Base-by-base conservation (phyloP, 2,797 vertebrate species). In the Siniperca undulata region DNA sequence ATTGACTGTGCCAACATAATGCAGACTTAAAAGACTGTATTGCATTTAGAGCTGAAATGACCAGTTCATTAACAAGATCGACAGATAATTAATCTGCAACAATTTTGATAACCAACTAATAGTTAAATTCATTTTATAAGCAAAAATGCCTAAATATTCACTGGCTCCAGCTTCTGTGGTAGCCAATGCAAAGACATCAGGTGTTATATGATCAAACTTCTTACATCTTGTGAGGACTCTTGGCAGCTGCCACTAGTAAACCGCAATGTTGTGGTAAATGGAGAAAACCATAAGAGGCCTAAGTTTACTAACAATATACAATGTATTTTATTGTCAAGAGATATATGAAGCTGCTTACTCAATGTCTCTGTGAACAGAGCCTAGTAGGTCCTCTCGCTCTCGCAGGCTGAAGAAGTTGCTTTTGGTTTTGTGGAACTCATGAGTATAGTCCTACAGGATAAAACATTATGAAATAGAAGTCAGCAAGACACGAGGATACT, bases 371-470 rank as follows among this genome's bases (percentile, higher is more conserved):
- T 96, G 95, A 85, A 99, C 97, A 0, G 97, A 98, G 88, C 97
- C 98, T 90, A 99, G 86, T 22, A 99, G 96, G 86, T 99, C 98
- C 86, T 99, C 98, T 88, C 98, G 95, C 94, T 99, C 98, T 87
- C 97, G 94, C 91, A 99, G 94, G 76, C 96, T 97, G 90, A 95
- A 64, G 88, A 99, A 99, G 91, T 98, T 99, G 74, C 95, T 96
- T 96, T 98, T 99, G 92, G 98, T 99, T 97, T 99, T 99, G 94
- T 99, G 97, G 89, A 97, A 99, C 91, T 99, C 98, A 0, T 98
- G 97, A 1, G 97, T 98, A 77, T 99, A 99, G 90, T 99, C 98
- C 98, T 99, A 88, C 1, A 3, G 89, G 89, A 77, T 2, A 34
- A 81, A 78, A 64, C 16, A 82, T n/a, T 4, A 44, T 48, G 7